Evolutionary conservation across 2,797 vertebrate genomes (phyloP).

Genomic region (Chromis chromis): DNA sequence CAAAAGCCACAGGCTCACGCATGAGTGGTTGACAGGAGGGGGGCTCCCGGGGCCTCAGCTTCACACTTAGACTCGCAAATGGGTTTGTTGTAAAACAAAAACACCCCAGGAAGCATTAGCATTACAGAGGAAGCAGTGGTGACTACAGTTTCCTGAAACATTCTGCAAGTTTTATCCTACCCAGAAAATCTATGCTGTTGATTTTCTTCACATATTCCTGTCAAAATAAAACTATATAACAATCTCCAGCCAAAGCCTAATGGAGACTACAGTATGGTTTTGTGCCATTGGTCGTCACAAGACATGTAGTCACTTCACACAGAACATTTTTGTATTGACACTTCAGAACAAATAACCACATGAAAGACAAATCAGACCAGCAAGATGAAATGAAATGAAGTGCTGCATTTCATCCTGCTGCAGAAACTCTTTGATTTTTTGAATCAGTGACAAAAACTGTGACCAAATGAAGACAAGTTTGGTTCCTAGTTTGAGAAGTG

Average conservation of each 20-base stretch:
- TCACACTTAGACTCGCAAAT: constrained; percentile 15
- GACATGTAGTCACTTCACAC: background rate
- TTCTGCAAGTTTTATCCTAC: background rate
- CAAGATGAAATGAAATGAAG: background rate
- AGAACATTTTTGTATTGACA: background rate
- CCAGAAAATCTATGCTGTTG: background rate
- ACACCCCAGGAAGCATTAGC: constrained; percentile 24
- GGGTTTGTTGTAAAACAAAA: constrained; percentile 4
- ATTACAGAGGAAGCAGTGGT: constrained; percentile 14
- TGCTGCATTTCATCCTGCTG: background rate
- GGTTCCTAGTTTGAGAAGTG: background rate
- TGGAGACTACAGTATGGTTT: background rate
- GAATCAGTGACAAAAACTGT: background rate
- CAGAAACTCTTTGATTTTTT: background rate
- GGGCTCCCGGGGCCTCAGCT: background rate
- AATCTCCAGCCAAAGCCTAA: background rate
- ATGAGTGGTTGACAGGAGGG: background rate
- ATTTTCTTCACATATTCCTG: background rate
- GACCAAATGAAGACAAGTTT: background rate
- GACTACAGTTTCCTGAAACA: background rate
- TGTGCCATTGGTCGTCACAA: background rate
- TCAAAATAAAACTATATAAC: background rate
- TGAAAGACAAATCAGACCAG: background rate
- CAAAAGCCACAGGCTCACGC: constrained; percentile 3
- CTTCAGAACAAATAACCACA: background rate